Base-by-base conservation (phyloP, 2,888 invertebrate genomes). In the Dexiosoma caninum region DNA sequence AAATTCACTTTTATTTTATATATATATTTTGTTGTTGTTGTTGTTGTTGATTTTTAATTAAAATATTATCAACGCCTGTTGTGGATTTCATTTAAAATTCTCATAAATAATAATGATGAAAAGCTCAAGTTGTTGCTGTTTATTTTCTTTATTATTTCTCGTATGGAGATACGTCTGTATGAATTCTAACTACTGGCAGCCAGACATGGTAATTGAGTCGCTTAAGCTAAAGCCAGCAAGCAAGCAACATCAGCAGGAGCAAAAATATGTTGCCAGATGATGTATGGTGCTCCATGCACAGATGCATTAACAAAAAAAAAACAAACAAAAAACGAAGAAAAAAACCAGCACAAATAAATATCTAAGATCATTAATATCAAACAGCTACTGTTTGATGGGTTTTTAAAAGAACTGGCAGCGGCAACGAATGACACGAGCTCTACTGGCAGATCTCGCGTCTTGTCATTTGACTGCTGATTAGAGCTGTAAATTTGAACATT, bases 31-130 rank as follows among this genome's bases (percentile, higher is more conserved):
- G 59, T 35, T 42, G n/a, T n/a, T n/a, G n/a, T n/a, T n/a, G n/a
- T n/a, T n/a, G n/a, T 27, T 35, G 53, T 37, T 44, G 59, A 51
- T 64, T 75, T 79, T 80, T 76, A 80, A 80, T 76, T 80, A 80
- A 80, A 80, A 80, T 76, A 80, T 80, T 80, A 76, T 71, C 75
- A 71, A 76, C 74, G 80, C 70, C 71, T 80, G 75, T 55, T 76
- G 80, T 76, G 60, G 71, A 14, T 67, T 80, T 71, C 75, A 76
- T 80, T 80, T 80, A 80, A 80, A 71, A 80, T 76, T 76, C 75
- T 53, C 80, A 80, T 80, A 80, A 80, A 80, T 80, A 66, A 59
- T 46, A 66, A 64, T 76, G 80, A 80, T 76, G 80, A 71, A 76
- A 80, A 71, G 46, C 59, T 75, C 16, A 21, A 42, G 30, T 51